Conservation (phyloP, 2,113 vertebrate species). For the Uria lomvia region DNA sequence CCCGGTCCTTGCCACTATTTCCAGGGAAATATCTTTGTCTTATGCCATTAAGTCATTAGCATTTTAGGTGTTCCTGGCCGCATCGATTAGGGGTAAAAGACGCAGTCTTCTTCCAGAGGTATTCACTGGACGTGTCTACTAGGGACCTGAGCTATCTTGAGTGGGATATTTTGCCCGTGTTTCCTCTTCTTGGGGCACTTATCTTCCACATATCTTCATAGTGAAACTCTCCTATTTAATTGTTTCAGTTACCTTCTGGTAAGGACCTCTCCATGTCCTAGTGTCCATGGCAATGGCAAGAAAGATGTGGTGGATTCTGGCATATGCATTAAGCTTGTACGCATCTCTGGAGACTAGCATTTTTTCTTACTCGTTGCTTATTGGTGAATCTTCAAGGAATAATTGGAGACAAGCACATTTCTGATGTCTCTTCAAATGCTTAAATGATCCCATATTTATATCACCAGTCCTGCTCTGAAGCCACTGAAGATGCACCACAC, state of each 20-base stretch:
- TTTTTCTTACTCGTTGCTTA: background rate
- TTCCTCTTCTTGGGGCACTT: background rate
- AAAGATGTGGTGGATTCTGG: background rate
- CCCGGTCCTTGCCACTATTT: background rate
- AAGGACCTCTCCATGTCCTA: background rate
- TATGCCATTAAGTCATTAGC: background rate
- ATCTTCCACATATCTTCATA: background rate
- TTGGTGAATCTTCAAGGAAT: background rate
- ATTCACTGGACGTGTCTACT: background rate
- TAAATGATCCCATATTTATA: accelerated
- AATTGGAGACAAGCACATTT: background rate
- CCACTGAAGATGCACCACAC: background rate
- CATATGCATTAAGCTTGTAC: accelerated
- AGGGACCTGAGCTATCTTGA: background rate
- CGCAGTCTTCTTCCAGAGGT: background rate
- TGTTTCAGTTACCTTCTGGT: background rate
- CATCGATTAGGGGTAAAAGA: background rate
- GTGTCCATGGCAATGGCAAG: background rate
- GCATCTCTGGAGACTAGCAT: accelerated
- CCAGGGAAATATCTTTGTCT: background rate
- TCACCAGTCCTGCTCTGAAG: background rate
- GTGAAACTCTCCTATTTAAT: background rate
- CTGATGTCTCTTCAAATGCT: background rate
- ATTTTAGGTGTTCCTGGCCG: background rate
- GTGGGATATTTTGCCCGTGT: background rate